A percentile compares a stretch with the other conserved stretches of the same genome.
Evolutionary conservation across 2,888 invertebrate species (phyloP).

Genomic region (Julus scandinavius): DNA sequence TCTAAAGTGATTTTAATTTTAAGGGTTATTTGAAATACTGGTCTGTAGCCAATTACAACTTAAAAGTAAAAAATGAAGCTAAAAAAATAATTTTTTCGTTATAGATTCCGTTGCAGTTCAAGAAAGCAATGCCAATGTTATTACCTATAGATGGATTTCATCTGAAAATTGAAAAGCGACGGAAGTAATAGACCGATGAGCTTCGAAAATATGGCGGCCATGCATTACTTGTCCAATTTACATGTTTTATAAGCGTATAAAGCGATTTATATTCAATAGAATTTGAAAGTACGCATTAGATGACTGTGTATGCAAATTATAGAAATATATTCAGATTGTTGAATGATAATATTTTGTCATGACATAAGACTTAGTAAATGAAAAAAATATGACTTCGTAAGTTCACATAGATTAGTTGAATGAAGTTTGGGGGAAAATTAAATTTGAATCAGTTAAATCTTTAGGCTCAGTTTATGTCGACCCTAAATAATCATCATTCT

Average conservation of each 20-base stretch:
- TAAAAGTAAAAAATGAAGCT: background rate
- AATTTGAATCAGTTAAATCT: too few relatives aligned
- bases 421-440: too few relatives aligned
- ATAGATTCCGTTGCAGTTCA: background rate
- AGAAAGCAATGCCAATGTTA: background rate
- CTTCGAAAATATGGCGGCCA: background rate
- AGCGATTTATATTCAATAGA: background rate
- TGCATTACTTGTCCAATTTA: background rate
- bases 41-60: background rate
- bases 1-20: background rate
- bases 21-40: background rate
- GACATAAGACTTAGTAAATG: too few relatives aligned
- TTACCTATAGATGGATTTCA: background rate
- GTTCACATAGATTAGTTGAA: too few relatives aligned
- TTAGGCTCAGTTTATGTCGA: too few relatives aligned
- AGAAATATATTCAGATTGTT: too few relatives aligned
- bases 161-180: conserved; percentile 34
- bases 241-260: background rate
- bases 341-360: too few relatives aligned
- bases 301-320: too few relatives aligned
- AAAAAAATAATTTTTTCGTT: background rate
- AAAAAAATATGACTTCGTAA: too few relatives aligned
- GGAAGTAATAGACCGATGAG: background rate
- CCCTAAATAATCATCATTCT: too few relatives aligned
- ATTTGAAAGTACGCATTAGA: background rate